These are phyloP conservation scores for Philotrypesis tridentata DNA, from an alignment of 1,140 invertebrate genomes.

Conservation along the genomic window DNA sequence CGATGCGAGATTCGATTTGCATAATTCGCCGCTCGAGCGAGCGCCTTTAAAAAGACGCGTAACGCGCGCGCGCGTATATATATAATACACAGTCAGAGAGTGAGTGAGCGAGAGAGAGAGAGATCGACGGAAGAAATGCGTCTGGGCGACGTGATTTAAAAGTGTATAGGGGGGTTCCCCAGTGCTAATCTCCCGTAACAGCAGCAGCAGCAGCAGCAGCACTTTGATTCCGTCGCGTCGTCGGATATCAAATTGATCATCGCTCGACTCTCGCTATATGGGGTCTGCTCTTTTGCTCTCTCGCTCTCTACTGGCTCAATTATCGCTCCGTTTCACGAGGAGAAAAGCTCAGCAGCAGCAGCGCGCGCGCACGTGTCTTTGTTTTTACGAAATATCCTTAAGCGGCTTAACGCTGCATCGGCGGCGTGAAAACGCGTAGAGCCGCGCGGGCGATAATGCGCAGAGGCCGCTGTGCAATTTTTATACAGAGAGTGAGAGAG, in stretches of 20 bases:
- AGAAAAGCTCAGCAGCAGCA: too few relatives aligned
- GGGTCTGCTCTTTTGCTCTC: too few relatives aligned
- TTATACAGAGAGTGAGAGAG: too few relatives aligned
- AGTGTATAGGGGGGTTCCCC: not conserved
- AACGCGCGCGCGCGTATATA: too few relatives aligned
- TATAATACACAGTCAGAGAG: too few relatives aligned
- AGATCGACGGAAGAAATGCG: conserved; percentile 25
- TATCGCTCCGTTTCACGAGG: not conserved
- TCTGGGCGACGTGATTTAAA: conserved; percentile 27
- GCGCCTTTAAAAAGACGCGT: not conserved
- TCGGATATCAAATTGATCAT: conserved; percentile 44
- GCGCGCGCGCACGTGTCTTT: not conserved
- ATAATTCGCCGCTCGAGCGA: not conserved
- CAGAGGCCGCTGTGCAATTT: too few relatives aligned
- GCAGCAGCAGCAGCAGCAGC: conserved; percentile 1
- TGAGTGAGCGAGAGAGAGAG: not conserved
- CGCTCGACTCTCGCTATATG: not conserved
- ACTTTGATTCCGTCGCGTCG: conserved; percentile 49
- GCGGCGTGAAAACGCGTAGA: not conserved
- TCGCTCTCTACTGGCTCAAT: not conserved
- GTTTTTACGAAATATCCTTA: not conserved
- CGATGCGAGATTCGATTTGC: not conserved
- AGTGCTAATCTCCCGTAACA: conserved; percentile 46
- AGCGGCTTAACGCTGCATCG: too few relatives aligned
- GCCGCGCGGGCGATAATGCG: too few relatives aligned